Conservation (phyloP, 2,113 vertebrate species). For the Anthoscopus minutus region DNA sequence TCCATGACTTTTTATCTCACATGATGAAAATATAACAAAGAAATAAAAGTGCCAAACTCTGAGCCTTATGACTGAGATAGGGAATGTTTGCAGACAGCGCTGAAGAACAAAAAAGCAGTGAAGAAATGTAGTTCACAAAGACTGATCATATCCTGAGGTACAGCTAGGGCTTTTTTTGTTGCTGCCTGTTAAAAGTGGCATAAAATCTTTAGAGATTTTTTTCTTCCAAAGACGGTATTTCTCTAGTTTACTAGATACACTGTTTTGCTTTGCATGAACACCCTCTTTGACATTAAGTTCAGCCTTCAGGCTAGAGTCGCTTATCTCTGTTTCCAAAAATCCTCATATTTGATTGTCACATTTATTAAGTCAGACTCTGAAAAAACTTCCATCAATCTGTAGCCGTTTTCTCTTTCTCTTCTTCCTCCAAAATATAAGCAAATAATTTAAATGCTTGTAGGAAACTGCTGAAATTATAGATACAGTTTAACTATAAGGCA, state of each 20-base stretch:
- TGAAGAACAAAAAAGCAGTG: constrained; percentile 54
- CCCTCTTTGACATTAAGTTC: constrained; percentile 57
- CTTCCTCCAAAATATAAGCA: neutral
- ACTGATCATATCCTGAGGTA: constrained; percentile 63
- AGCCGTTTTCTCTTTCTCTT: neutral
- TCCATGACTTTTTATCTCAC: constrained; percentile 60
- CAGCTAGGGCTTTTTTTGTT: constrained; percentile 47
- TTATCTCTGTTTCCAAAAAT: constrained; percentile 47
- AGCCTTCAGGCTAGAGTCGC: constrained; percentile 5
- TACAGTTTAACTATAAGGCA: neutral
- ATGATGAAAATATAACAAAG: constrained; percentile 68
- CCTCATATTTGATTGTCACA: constrained; percentile 43
- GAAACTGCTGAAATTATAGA: neutral
- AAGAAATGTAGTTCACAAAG: constrained; percentile 74
- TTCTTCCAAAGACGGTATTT: constrained; percentile 40
- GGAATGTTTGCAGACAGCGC: constrained; percentile 48
- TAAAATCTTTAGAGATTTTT: constrained; percentile 56
- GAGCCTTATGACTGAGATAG: constrained; percentile 49
- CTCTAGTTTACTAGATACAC: constrained; percentile 59
- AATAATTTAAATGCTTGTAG: neutral
- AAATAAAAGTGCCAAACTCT: constrained; percentile 59
- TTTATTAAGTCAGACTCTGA: constrained; percentile 27
- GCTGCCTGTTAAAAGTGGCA: constrained; percentile 68
- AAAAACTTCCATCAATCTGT: neutral
- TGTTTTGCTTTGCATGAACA: constrained; percentile 57